phyloP scores from a whole-genome alignment of 2,888 invertebrate genomes.

The Cataglyphis livida region DNA sequence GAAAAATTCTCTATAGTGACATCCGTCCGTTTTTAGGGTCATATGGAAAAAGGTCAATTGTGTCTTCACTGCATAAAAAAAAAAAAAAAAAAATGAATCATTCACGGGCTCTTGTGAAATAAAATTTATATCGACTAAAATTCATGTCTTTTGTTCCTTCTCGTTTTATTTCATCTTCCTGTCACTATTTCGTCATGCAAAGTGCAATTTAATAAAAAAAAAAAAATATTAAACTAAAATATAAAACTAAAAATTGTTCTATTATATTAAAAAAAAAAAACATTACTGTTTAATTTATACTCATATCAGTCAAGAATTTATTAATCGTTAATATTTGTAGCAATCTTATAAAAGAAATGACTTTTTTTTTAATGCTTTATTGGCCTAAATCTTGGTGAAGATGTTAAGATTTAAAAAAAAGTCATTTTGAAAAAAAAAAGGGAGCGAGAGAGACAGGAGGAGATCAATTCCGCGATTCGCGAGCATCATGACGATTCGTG shows the following conservation, averaged over 20 bases:
- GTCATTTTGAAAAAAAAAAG: not conserved
- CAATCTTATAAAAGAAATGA: not conserved
- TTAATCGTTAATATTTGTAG: not conserved
- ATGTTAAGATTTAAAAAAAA: not conserved
- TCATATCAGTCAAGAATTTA: not conserved
- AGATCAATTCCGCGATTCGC: not conserved
- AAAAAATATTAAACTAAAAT: too few species aligned
- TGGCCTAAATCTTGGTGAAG: not conserved
- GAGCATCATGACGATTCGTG: conserved; percentile 22
- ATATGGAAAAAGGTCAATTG: conserved; percentile 56
- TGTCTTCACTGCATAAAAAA: conserved; percentile 63
- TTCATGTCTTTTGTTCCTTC: conserved; percentile 8
- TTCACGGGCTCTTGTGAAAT: conserved; percentile 50
- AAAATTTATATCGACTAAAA: conserved; percentile 69
- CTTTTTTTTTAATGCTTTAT: not conserved
- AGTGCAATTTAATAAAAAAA: conserved; percentile 42
- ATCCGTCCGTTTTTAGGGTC: conserved; percentile 57
- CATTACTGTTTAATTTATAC: not conserved
- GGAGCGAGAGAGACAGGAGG: not conserved
- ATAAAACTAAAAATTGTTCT: not conserved
- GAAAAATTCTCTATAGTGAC: conserved; percentile 64
- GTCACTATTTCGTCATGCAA: conserved; percentile 37
- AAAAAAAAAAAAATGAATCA: too few species aligned
- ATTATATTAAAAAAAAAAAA: not conserved
- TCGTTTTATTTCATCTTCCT: conserved; percentile 13